A percentile compares a stretch with the other conserved stretches of the same genome.
These are phyloP conservation scores for Edolisoma coerulescens DNA, from an alignment of 2,113 vertebrate species.

Conservation along the genomic window DNA sequence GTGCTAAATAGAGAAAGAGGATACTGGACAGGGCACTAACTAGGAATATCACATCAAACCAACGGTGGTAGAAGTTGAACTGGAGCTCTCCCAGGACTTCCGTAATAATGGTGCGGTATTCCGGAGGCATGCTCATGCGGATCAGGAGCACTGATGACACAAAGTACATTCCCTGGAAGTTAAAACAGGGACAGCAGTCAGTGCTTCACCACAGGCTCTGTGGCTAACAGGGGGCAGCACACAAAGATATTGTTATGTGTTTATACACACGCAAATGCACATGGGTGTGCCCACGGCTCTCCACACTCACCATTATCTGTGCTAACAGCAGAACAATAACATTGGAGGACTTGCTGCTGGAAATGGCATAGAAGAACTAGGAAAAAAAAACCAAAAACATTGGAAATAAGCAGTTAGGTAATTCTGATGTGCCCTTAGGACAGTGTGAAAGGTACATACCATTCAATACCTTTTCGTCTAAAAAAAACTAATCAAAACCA, in stretches of 20 bases:
- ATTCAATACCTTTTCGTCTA: neutral
- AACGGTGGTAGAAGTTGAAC: constrained; percentile 98
- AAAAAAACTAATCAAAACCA: neutral
- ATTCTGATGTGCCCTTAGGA: neutral
- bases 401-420: neutral
- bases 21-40: constrained; percentile 98
- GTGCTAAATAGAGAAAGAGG: constrained; percentile 94
- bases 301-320: constrained; percentile 94
- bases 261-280: neutral
- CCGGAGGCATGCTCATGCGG: constrained; percentile 96
- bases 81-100: constrained; percentile 96
- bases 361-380: constrained; percentile 98
- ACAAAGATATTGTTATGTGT: neutral
- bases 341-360: constrained; percentile 98
- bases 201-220: neutral
- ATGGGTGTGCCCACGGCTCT: fast-evolving
- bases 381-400: neutral
- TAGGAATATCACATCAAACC: constrained; percentile 99
- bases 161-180: constrained; percentile 93
- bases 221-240: neutral
- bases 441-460: neutral
- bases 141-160: constrained; percentile 95
- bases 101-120: constrained; percentile 93
- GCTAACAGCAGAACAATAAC: constrained; percentile 97
- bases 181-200: neutral